phyloP scores from a whole-genome alignment of 2,113 vertebrate species.

The Peucedramus taeniatus region DNA sequence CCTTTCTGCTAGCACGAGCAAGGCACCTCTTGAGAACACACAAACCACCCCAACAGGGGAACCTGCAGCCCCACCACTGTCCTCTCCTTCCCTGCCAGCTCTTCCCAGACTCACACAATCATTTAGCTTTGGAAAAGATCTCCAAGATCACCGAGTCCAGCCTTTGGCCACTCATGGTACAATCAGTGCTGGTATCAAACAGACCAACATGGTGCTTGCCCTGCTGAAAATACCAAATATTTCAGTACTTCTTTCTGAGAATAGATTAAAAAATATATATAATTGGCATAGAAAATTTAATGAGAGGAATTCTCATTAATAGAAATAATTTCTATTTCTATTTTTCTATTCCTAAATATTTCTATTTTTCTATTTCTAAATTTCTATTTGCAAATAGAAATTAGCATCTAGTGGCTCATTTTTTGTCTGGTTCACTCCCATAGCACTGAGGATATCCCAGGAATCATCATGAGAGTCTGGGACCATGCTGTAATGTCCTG shows the following conservation, averaged over 20 bases:
- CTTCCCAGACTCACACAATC: not conserved
- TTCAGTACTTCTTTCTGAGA: not conserved
- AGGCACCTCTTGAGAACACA: not conserved
- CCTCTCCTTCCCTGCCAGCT: not conserved
- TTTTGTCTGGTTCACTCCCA: not conserved
- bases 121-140: not conserved
- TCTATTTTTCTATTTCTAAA: too few species aligned
- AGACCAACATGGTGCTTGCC: fast-evolving
- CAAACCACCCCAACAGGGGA: fast-evolving
- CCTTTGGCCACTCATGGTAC: not conserved
- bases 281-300: not conserved
- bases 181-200: not conserved
- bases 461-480: not conserved
- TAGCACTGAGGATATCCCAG: not conserved
- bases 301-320: not conserved
- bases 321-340: too few species aligned
- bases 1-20: not conserved
- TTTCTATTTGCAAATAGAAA: not conserved
- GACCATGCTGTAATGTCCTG: not conserved
- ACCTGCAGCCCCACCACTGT: not conserved
- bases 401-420: not conserved
- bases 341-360: too few species aligned
- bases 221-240: not conserved
- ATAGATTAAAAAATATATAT: too few species aligned
- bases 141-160: not conserved